Percentiles rank a stretch among this genome's conserved stretches.
Conservation (phyloP, 37 sponge, comb jelly and placozoan genomes). For the Ephydatia muelleri region DNA sequence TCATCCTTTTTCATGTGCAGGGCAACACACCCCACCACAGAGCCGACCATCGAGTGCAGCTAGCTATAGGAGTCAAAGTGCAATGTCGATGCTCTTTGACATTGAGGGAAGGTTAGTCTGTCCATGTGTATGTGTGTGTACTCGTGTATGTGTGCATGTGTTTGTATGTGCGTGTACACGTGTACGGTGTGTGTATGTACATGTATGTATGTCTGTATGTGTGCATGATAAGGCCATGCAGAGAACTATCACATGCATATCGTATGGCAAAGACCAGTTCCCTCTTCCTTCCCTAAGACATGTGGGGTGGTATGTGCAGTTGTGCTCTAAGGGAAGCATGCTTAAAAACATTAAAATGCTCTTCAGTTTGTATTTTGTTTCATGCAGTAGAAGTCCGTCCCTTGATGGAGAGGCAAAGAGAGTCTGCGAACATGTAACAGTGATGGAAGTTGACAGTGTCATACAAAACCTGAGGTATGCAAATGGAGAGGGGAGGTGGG, state of each 20-base stretch:
- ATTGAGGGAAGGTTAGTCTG: neutral
- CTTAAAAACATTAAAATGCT: too few relatives aligned
- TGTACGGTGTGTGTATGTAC: too few relatives aligned
- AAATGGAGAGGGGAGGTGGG: neutral
- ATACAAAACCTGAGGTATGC: neutral
- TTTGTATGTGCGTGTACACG: too few relatives aligned
- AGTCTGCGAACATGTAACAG: neutral
- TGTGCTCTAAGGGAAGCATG: too few relatives aligned
- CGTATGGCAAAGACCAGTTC: too few relatives aligned
- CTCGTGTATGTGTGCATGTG: too few relatives aligned
- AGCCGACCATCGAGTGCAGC: neutral
- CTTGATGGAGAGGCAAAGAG: neutral
- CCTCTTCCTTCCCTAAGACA: too few relatives aligned
- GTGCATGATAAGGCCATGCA: too few relatives aligned
- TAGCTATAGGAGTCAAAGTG: neutral
- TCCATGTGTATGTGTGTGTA: slow-evolving; percentile 28
- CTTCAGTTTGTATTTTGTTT: neutral
- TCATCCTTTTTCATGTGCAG: too few relatives aligned
- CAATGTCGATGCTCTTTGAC: neutral
- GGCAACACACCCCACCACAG: neutral
- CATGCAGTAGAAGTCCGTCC: neutral
- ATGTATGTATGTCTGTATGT: too few relatives aligned
- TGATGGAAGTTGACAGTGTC: neutral
- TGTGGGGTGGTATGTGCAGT: too few relatives aligned
- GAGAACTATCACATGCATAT: too few relatives aligned